Percentiles rank a stretch among this genome's conserved stretches.
Evolutionary conservation across 2,888 invertebrate species (phyloP).

Genomic region (Pasiphila rectangulata): DNA sequence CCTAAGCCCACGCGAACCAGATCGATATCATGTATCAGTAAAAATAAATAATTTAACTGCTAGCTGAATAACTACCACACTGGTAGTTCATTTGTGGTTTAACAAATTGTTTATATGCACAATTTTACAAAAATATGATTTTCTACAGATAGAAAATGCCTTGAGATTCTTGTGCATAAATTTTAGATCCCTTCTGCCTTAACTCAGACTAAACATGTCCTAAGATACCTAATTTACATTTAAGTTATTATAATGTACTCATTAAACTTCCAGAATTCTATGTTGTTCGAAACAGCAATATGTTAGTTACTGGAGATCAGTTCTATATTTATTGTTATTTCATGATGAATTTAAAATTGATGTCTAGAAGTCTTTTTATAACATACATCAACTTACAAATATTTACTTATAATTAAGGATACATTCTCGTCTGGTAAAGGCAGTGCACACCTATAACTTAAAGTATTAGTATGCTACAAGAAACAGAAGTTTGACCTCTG

Average conservation of each 20-base stretch:
- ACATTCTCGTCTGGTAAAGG: conserved; percentile 17
- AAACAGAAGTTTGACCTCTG: conserved; percentile 22
- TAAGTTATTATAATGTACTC: conserved; percentile 14
- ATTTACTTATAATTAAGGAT: conserved; percentile 16
- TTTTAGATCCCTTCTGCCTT: conserved; percentile 29
- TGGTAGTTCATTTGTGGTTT: conserved; percentile 17
- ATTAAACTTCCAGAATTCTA: conserved; percentile 6
- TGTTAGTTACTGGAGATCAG: conserved; percentile 15
- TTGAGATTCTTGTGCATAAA: conserved; percentile 46
- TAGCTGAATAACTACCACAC: conserved; percentile 19
- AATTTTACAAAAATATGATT: conserved; percentile 11
- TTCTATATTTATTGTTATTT: conserved; percentile 2
- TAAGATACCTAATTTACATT: conserved; percentile 5
- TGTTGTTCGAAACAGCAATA: neutral
- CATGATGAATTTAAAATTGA: neutral
- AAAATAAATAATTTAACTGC: conserved; percentile 35
- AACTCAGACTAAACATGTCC: conserved; percentile 28
- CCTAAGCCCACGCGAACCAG: too few relatives aligned
- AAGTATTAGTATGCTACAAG: conserved; percentile 18
- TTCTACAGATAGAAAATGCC: neutral
- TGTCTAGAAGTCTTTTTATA: conserved; percentile 3
- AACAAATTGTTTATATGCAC: conserved; percentile 18
- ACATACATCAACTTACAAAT: conserved; percentile 16
- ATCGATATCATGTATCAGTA: conserved; percentile 11
- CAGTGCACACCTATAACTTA: conserved; percentile 14